Evolutionary conservation across 2,888 invertebrate genomes (phyloP), one percentile per base, ranked within the genome.

Genomic region (Augochlorella aurata): DNA sequence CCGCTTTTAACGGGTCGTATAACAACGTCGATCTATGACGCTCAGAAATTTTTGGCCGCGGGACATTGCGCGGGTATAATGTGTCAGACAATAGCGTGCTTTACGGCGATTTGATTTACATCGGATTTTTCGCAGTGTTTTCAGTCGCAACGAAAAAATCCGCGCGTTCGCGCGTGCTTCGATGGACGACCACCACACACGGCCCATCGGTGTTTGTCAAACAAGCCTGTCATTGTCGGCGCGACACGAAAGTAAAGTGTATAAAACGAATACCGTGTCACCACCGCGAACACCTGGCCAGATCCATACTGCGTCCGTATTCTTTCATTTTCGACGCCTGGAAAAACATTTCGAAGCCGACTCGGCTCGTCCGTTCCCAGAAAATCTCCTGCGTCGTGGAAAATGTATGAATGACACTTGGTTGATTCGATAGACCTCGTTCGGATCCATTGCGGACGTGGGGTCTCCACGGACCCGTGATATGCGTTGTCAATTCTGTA

Each of bases 41-140:
- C 47, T 52, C 67, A 74, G 66, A 74, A 75, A 78, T 82, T 74
- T 77, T 72, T 67, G 66, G 44, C 9, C 38, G 38, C 65, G 65
- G 61, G 38, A 38, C 61, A 63, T 29, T 5, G 65, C 12, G 5
- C 50, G 58, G 74, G 29, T 82, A 74, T 83, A 87, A 84, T 84
- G 79, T 58, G 81, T 81, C 84, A 54, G 77, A 81, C 85, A 85
- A 85, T 85, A 73, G 76, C 70, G 75, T 80, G 84, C 84, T 85
- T 85, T 87, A 87, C 87, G 80, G 67, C 84, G 81, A 88, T 88
- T 88, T 85, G 88, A 88, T 88, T 87, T 88, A 88, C 86, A 87
- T 84, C 82, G 87, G 83, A 82, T 84, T 87, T 86, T 85, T 85
- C 81, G 12, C 74, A 72, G 24, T n/a, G 24, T 61, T 86, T 85